Conservation (phyloP, 2,888 invertebrate genomes). For the Drosophila limbata region DNA sequence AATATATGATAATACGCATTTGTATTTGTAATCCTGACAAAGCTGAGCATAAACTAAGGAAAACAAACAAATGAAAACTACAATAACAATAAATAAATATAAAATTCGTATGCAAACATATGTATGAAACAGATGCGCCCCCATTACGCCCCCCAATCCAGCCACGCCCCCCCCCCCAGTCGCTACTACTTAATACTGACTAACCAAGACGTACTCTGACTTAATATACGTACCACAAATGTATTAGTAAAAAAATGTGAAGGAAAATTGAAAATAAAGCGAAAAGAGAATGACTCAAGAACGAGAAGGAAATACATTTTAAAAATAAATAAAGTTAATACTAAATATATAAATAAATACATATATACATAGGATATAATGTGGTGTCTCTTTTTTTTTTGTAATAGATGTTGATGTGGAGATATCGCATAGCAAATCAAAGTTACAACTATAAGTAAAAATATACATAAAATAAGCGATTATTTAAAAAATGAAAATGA, state of each 20-base stretch:
- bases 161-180: not conserved
- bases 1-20: conserved; percentile 20
- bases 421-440: conserved; percentile 70
- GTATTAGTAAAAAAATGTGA: conserved; percentile 38
- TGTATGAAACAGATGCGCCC: not conserved
- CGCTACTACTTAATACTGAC: conserved; percentile 13
- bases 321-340: conserved; percentile 42
- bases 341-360: conserved; percentile 35
- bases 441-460: conserved; percentile 57
- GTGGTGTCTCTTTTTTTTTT: conserved; percentile 36
- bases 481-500: not conserved
- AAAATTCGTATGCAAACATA: not conserved
- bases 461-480: conserved; percentile 28
- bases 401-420: conserved; percentile 6
- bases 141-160: not conserved
- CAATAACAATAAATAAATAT: conserved; percentile 17
- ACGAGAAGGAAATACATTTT: conserved; percentile 45
- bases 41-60: conserved; percentile 2
- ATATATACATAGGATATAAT: conserved; percentile 43
- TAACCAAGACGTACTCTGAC: conserved; percentile 62
- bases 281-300: conserved; percentile 13
- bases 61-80: conserved; percentile 9
- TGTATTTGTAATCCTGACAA: conserved; percentile 26
- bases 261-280: not conserved
- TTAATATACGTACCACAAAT: conserved; percentile 70